Evolutionary conservation across 2,113 vertebrate genomes (phyloP), one percentile per base, ranked within the genome.

Genomic region (Leptobrachium ailaonicum): DNA sequence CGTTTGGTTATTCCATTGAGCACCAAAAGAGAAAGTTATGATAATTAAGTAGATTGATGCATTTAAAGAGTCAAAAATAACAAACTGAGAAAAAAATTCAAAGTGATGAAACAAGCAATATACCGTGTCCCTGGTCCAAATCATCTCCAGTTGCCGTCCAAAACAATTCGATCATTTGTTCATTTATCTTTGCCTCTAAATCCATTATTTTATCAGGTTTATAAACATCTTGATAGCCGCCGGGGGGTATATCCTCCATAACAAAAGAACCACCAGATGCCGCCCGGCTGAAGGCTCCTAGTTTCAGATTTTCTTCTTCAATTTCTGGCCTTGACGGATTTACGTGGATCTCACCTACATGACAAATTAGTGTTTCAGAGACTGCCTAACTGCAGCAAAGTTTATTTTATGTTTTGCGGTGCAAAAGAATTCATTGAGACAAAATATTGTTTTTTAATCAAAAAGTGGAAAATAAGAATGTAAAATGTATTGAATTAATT

Each of bases 101-200:
- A 32, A 32, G 20, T 32, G 20, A 32, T 32, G 20, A 32, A 32
- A 32, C 20, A 32, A 32, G 20, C 20, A 50, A 1, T 50, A 8
- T 78, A 94, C 90, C 87, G 87, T 77, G 88, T 77, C 90, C 91
- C 66, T 73, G 77, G 75, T 93, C 91, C 0, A 88, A 80, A 53
- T 89, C 84, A 6, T 87, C 86, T 41, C 91, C 91, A 79, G 90
- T 87, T 80, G 91, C 91, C 50, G 88, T 94, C 92, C 91, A 92
- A 44, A 77, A 85, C 43, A 94, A 87, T 44, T 85, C 20, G 78
- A 92, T 82, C 6, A 62, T 63, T 62, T 86, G 47, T 5, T 82
- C 83, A 73, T 83, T 70, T 77, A 88, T 80, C 8, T 14, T 60
- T 70, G 86, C 90, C 0, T 83, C 64, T 40, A 93, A 88, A 72